phyloP scores from a whole-genome alignment of 2,888 invertebrate species.

The Polydrusus cervinus region DNA sequence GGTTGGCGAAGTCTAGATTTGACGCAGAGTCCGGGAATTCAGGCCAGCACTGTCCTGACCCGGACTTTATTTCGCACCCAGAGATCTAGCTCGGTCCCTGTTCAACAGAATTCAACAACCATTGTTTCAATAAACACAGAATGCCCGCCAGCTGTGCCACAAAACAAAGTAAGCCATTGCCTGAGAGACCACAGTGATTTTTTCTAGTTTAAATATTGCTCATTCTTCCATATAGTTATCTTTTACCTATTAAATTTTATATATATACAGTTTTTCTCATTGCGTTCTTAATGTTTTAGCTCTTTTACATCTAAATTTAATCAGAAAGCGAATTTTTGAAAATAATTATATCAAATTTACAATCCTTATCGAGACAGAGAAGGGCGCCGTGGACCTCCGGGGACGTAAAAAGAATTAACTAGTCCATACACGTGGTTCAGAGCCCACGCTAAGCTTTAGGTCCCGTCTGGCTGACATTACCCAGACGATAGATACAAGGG shows the following conservation, averaged over 20 bases:
- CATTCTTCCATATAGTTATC: slow-evolving; percentile 45
- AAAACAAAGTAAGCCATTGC: slow-evolving; percentile 68
- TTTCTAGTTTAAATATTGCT: slow-evolving; percentile 40
- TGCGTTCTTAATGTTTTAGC: slow-evolving; percentile 29
- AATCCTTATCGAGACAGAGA: too few species aligned
- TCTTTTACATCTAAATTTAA: background rate
- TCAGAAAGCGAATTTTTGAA: too few species aligned
- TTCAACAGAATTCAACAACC: slow-evolving; percentile 65
- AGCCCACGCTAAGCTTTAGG: too few species aligned
- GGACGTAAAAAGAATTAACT: too few species aligned
- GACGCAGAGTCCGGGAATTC: slow-evolving; percentile 66
- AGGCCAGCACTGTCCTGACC: slow-evolving; percentile 67
- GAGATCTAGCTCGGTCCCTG: slow-evolving; percentile 79
- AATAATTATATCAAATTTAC: too few species aligned
- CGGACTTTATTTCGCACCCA: slow-evolving; percentile 77
- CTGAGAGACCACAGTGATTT: slow-evolving; percentile 41
- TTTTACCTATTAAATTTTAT: slow-evolving; percentile 32
- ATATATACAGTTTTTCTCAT: slow-evolving; percentile 34
- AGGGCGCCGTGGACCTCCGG: too few species aligned
- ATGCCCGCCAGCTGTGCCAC: slow-evolving; percentile 63
- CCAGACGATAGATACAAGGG: too few species aligned
- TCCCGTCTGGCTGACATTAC: too few species aligned
- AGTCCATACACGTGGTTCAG: too few species aligned
- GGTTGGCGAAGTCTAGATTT: slow-evolving; percentile 74
- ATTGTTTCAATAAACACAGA: slow-evolving; percentile 62